Evolutionary conservation across 2,888 invertebrate genomes (phyloP), one percentile per base, ranked within the genome.

Genomic region (Pyrocoelia pectoralis): DNA sequence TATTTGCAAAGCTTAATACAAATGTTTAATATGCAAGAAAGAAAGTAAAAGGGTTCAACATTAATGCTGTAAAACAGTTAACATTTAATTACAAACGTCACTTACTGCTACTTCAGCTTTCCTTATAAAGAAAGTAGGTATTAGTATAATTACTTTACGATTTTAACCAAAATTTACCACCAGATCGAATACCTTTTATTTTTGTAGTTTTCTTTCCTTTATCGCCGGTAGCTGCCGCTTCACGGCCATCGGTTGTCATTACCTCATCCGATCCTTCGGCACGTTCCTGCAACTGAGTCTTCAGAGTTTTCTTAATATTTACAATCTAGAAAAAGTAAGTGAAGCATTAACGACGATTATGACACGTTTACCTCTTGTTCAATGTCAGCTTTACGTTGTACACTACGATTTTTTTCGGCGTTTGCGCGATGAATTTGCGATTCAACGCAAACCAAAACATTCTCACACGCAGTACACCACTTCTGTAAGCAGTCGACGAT

Each of bases 391-490:
- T 92, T 93, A 71, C 94, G 91, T 74, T 89, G 88, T 24, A 92
- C 87, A 52, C 92, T 88, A 68, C 87, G 87, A 62, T 92, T 91
- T 79, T 97, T 97, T 74, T 94, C 92, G 6, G 85, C 80, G 80
- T 97, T 97, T 0, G 97, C 97, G 55, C 91, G 85, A 66, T 87
- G 87, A 69, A 97, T 95, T 83, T 97, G 97, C 56, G 89, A 87
- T 77, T 97, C 96, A 6, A 98, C 94, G 70, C 94, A 95, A 66
- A 87, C 88, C 59, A 97, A 86, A 17, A 97, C 94, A 1, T 90
- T 89, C 77, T 97, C 95, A 77, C 97, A 98, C 1, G 92, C 87
- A 67, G 92, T 89, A 77, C 95, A 95, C 97, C 97, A 95, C 70
- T 92, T 91, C 46, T 92, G 89, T 17, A 95, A 82, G 6, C 93